Evolutionary conservation across 2,888 invertebrate genomes (phyloP).

Genomic region (Empis stercorea): DNA sequence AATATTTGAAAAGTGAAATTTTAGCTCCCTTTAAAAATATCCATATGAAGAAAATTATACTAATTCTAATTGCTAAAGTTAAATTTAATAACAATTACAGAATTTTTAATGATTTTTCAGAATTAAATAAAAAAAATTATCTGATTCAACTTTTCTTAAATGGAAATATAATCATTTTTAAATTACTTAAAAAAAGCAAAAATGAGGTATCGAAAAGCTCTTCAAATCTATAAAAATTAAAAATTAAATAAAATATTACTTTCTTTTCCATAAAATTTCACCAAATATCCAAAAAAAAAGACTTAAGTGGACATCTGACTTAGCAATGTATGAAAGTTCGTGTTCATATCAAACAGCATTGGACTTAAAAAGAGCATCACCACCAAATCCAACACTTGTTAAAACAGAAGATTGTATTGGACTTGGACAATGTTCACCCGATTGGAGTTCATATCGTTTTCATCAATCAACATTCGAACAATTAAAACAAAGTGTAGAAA

Average conservation of each 20-base stretch:
- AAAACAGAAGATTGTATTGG: conserved; percentile 40
- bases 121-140: no score
- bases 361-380: conserved; percentile 59
- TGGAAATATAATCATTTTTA: no score
- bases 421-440: conserved; percentile 44
- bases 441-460: conserved; percentile 68
- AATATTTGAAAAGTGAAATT: no score
- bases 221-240: not conserved
- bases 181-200: no score
- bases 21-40: no score
- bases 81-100: no score
- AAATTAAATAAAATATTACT: not conserved
- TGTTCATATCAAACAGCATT: conserved; percentile 81
- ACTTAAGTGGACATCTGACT: conserved; percentile 19
- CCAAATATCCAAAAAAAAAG: no score
- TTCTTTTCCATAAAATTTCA: not conserved
- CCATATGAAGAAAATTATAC: no score
- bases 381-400: conserved; percentile 30
- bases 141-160: no score
- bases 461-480: conserved; percentile 82
- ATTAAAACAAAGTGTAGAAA: conserved; percentile 79
- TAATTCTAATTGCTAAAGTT: no score
- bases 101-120: no score
- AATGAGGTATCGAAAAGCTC: no score
- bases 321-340: conserved; percentile 77